A percentile compares a stretch with the other conserved stretches of the same genome.
These are phyloP conservation scores for Athene cunicularia DNA, from an alignment of 2,113 vertebrate genomes.

Conservation along the genomic window DNA sequence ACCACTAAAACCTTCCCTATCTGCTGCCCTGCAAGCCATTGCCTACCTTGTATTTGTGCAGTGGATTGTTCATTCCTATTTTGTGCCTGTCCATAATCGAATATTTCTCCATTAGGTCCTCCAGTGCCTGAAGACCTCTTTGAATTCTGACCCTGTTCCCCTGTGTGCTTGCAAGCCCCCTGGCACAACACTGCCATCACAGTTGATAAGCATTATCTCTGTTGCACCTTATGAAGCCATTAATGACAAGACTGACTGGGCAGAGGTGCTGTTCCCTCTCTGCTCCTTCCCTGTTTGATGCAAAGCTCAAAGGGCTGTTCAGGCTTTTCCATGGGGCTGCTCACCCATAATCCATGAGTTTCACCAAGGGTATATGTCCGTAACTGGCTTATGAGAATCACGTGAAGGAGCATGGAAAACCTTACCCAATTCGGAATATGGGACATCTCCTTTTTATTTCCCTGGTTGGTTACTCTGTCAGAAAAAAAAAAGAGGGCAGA, in stretches of 20 bases:
- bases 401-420: not conserved
- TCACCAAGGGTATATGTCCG: not conserved
- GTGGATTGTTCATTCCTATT: not conserved
- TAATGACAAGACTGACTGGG: not conserved
- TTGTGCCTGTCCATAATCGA: not conserved
- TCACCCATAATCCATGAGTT: not conserved
- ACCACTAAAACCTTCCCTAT: not conserved
- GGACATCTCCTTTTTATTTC: not conserved
- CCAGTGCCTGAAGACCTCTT: not conserved
- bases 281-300: not conserved
- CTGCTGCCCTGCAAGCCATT: not conserved
- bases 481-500: not conserved
- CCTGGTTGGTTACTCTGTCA: not conserved
- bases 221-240: not conserved
- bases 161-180: rapidly evolving
- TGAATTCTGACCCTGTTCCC: not conserved
- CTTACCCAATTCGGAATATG: not conserved
- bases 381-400: not conserved
- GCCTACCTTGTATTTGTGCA: not conserved
- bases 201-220: not conserved
- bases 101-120: not conserved
- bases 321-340: not conserved
- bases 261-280: not conserved
- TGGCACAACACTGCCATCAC: not conserved
- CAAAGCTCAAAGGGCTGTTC: not conserved